Conservation (phyloP, 2,888 invertebrate species). For the Stenodema calcarata region DNA sequence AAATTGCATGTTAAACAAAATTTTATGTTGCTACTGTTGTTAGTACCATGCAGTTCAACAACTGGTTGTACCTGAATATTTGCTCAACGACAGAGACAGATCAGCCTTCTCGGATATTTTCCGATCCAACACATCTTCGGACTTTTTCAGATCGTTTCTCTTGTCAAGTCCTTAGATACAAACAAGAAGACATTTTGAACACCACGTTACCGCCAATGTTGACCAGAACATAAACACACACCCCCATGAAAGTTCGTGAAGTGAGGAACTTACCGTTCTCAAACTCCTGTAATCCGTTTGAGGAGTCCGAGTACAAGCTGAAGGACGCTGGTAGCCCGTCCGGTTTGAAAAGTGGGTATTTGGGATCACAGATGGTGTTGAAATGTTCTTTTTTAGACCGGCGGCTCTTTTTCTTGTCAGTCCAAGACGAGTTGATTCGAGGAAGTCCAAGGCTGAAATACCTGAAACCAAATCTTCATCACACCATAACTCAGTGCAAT, state of each 20-base stretch:
- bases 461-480: conserved; percentile 61
- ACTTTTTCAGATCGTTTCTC: neutral
- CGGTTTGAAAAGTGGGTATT: conserved; percentile 76
- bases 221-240: too few species aligned
- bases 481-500: neutral
- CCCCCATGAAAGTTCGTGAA: neutral
- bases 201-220: neutral
- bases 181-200: neutral
- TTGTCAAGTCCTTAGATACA: neutral
- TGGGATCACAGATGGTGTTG: conserved; percentile 79
- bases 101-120: neutral
- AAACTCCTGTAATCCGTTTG: conserved; percentile 66
- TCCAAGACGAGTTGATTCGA: conserved; percentile 60
- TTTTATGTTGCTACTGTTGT: too few species aligned
- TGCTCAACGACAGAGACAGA: conserved; percentile 54
- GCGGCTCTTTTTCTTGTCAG: conserved; percentile 51
- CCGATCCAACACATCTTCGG: neutral
- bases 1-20: too few species aligned
- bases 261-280: conserved; percentile 60
- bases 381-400: conserved; percentile 63
- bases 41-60: neutral
- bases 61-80: conserved; percentile 49
- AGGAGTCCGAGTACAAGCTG: conserved; percentile 73
- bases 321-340: conserved; percentile 78
- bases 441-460: conserved; percentile 65